These are phyloP conservation scores for Eledone cirrhosa DNA, from an alignment of 2,888 invertebrate genomes.

Conservation along the genomic window DNA sequence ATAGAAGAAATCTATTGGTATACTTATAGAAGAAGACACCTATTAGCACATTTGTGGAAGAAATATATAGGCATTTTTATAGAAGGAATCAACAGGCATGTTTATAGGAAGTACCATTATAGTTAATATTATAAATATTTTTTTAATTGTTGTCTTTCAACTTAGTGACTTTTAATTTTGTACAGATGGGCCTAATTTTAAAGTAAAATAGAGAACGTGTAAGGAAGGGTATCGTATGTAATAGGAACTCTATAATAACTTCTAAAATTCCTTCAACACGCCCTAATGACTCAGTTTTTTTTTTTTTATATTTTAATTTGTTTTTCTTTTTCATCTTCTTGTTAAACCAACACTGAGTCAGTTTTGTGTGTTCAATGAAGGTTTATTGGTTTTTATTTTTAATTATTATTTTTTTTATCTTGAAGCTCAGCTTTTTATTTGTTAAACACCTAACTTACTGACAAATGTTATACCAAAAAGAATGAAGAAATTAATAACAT, in stretches of 20 bases:
- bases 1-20: no score
- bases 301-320: no score
- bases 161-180: conserved; percentile 26
- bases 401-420: no score
- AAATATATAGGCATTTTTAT: no score
- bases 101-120: no score
- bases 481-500: neutral
- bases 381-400: conserved; percentile 28
- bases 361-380: neutral
- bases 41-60: no score
- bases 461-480: conserved; percentile 19
- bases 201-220: neutral
- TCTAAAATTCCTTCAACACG: conserved; percentile 4
- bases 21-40: no score
- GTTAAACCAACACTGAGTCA: no score
- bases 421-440: conserved; percentile 29
- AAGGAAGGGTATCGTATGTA: conserved; percentile 7
- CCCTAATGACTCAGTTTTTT: no score
- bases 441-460: conserved; percentile 10
- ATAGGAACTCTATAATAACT: neutral
- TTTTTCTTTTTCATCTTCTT: no score
- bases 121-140: neutral
- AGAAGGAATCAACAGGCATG: no score
- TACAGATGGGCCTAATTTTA: conserved; percentile 25
- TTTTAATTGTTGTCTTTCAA: conserved; percentile 28